phyloP scores from a whole-genome alignment of 2,888 invertebrate genomes.

The Busseola fusca region DNA sequence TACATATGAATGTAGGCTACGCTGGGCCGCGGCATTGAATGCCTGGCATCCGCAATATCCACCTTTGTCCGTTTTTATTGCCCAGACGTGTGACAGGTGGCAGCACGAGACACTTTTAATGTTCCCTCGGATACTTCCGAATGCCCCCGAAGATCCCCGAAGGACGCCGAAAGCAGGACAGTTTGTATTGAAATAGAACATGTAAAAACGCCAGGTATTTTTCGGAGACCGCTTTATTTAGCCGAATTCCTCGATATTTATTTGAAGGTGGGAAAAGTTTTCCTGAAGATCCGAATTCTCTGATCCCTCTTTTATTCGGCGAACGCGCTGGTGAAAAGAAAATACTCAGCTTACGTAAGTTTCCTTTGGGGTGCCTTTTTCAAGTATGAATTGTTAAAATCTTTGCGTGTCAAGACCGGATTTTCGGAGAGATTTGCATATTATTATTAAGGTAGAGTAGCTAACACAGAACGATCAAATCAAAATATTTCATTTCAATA shows the following conservation, averaged over 20 bases:
- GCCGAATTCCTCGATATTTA: constrained; percentile 22
- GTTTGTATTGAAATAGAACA: constrained; percentile 28
- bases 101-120: constrained; percentile 48
- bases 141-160: constrained; percentile 8
- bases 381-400: constrained; percentile 49
- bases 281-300: constrained; percentile 25
- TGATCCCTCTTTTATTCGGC: constrained; percentile 36
- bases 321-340: constrained; percentile 33
- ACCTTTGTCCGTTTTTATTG: constrained; percentile 57
- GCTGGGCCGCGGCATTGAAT: constrained; percentile 45
- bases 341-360: constrained; percentile 36
- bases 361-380: constrained; percentile 22
- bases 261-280: constrained; percentile 45
- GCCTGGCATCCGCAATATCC: constrained; percentile 60
- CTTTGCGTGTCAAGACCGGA: constrained; percentile 35
- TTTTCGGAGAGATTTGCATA: constrained; percentile 43
- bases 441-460: constrained; percentile 38
- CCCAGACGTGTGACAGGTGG: constrained; percentile 50
- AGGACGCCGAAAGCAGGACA: constrained; percentile 2
- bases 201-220: constrained; percentile 31
- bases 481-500: too few species aligned
- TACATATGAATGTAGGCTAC: constrained; percentile 44
- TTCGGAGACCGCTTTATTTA: constrained; percentile 39
- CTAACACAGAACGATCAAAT: too few species aligned
- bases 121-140: constrained; percentile 24